Evolutionary conservation across 2,888 invertebrate genomes (phyloP).

Genomic region (Kryphioiulus occultus): DNA sequence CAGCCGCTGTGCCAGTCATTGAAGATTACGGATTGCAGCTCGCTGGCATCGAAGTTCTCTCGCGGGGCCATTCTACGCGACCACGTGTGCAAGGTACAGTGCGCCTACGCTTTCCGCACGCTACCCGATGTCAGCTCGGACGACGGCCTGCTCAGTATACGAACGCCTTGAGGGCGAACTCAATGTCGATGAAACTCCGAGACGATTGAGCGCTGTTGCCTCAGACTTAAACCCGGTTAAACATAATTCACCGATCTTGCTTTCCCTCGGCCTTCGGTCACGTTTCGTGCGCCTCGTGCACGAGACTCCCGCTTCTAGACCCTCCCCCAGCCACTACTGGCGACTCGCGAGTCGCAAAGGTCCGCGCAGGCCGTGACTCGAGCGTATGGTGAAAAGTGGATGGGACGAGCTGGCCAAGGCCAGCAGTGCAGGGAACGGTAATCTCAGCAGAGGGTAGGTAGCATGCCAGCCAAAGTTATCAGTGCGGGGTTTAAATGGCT

Average conservation of each 20-base stretch:
- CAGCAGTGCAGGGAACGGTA: not conserved
- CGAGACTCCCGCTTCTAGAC: not conserved
- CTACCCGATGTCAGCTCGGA: conserved; percentile 54
- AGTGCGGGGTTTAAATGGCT: not conserved
- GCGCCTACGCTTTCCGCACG: conserved; percentile 63
- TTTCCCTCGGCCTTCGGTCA: not conserved
- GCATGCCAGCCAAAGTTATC: not conserved
- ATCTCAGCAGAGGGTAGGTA: not conserved
- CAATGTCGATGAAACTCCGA: not conserved
- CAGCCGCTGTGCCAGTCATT: conserved; percentile 66
- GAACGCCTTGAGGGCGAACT: conserved; percentile 37
- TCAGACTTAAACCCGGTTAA: not conserved
- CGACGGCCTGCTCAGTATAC: conserved; percentile 51
- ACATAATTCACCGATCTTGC: conserved; percentile 2
- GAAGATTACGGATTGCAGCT: conserved; percentile 65
- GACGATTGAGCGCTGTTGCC: not conserved
- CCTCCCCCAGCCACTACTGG: not conserved
- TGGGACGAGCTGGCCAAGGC: not conserved
- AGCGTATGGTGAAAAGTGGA: not conserved
- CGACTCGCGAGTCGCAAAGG: not conserved
- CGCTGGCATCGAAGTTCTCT: conserved; percentile 62
- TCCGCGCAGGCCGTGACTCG: not conserved
- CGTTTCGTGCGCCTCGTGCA: not conserved
- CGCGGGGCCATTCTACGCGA: conserved; percentile 64
- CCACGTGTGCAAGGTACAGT: conserved; percentile 66